Conservation (phyloP, 2,113 vertebrate species). For the Peromyscus californicus region DNA sequence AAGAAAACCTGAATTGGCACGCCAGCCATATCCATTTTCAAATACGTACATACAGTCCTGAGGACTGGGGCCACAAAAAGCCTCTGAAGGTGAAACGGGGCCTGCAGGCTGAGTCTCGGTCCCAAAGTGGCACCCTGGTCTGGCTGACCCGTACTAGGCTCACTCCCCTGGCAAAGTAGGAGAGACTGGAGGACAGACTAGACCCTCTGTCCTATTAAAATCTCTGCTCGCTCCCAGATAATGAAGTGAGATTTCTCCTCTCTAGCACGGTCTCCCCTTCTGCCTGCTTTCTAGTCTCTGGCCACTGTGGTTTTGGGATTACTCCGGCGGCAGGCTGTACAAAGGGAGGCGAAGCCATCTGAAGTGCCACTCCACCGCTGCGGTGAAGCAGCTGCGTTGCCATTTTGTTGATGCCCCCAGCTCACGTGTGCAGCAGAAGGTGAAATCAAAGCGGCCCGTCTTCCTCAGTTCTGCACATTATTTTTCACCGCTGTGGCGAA, state of each 20-base stretch:
- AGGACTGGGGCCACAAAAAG: background rate
- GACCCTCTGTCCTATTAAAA: conserved; percentile 85
- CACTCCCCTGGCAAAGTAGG: conserved; percentile 80
- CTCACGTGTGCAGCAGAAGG: conserved; percentile 95
- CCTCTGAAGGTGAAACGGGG: background rate
- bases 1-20: background rate
- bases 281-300: conserved; percentile 92
- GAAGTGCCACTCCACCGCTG: conserved; percentile 95
- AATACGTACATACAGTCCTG: background rate
- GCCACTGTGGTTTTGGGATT: conserved; percentile 95
- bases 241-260: conserved; percentile 88
- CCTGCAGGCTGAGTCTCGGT: background rate
- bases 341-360: conserved; percentile 93
- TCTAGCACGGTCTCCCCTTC: conserved; percentile 21
- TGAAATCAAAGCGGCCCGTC: conserved; percentile 91
- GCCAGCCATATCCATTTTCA: background rate
- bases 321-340: conserved; percentile 92
- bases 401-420: conserved; percentile 90
- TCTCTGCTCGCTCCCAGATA: conserved; percentile 89
- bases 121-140: background rate
- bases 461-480: conserved; percentile 87
- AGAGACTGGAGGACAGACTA: conserved; percentile 82
- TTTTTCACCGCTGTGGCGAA: conserved; percentile 90
- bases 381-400: conserved; percentile 91
- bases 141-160: background rate